Evolutionary conservation across 2,113 vertebrate genomes (phyloP).

Genomic region (Calyptomena viridis): DNA sequence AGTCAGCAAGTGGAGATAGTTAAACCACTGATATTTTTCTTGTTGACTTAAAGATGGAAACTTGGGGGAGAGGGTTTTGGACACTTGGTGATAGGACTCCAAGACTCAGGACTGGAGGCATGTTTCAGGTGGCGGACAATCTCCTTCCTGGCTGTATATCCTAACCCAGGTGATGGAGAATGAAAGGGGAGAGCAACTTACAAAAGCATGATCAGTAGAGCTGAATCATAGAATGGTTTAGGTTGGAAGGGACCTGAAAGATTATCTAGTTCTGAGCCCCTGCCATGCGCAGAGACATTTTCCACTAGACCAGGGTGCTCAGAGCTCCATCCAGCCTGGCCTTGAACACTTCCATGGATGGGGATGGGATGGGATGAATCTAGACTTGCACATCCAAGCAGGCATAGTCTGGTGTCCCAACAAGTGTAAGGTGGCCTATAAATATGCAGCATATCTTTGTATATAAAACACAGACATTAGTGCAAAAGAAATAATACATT

Average conservation of each 20-base stretch:
- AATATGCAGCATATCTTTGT: background rate
- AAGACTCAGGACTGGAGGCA: background rate
- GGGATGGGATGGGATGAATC: background rate
- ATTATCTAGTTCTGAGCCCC: background rate
- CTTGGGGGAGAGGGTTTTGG: background rate
- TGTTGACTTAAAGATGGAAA: background rate
- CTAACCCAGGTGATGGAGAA: background rate
- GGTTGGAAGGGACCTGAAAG: background rate
- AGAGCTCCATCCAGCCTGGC: background rate
- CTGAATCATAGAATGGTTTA: background rate
- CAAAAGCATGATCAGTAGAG: accelerated
- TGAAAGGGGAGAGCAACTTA: background rate
- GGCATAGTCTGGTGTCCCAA: background rate
- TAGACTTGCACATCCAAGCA: background rate
- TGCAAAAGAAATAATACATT: background rate
- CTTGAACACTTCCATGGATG: background rate
- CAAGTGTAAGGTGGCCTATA: background rate
- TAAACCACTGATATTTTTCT: background rate
- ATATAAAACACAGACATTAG: background rate
- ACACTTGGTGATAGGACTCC: background rate
- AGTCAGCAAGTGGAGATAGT: accelerated
- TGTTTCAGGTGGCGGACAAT: background rate
- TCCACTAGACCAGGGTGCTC: background rate
- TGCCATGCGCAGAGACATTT: background rate
- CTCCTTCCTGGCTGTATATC: background rate